Percentiles rank a stretch among this genome's conserved stretches.
phyloP scores from a whole-genome alignment of 2,888 invertebrate species.

The Teinopalpus imperialis region DNA sequence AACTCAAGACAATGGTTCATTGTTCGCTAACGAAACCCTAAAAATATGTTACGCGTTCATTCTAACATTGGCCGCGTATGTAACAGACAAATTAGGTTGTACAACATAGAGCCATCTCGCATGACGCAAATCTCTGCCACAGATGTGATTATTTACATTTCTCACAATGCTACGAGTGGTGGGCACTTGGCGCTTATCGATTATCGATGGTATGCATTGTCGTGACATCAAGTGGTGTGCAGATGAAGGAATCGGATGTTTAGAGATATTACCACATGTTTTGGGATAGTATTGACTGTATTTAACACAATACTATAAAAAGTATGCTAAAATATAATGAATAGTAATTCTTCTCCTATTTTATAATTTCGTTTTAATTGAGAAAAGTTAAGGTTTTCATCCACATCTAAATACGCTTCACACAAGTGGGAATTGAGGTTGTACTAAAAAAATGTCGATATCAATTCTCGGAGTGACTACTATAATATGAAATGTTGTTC shows the following conservation, averaged over 20 bases:
- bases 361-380: no score
- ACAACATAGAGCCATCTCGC: slow-evolving; percentile 4
- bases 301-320: no score
- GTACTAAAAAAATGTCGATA: no score
- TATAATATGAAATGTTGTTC: no score
- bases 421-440: no score
- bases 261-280: slow-evolving; percentile 25
- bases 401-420: no score
- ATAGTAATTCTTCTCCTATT: no score
- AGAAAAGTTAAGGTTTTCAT: no score
- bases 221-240: slow-evolving; percentile 48
- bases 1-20: no score
- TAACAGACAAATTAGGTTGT: slow-evolving; percentile 4
- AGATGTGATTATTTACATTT: slow-evolving; percentile 48
- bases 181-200: slow-evolving; percentile 40
- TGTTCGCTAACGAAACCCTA: no score
- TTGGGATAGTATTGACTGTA: neutral
- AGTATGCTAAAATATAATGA: no score
- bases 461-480: no score
- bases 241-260: slow-evolving; percentile 36
- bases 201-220: slow-evolving; percentile 39
- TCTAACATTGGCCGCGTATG: neutral
- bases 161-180: slow-evolving; percentile 47
- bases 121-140: slow-evolving; percentile 41
- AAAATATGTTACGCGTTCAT: neutral